Percentiles rank a stretch among this genome's conserved stretches.
phyloP scores from a whole-genome alignment of 2,888 invertebrate species.

The Trichopria drosophilae region DNA sequence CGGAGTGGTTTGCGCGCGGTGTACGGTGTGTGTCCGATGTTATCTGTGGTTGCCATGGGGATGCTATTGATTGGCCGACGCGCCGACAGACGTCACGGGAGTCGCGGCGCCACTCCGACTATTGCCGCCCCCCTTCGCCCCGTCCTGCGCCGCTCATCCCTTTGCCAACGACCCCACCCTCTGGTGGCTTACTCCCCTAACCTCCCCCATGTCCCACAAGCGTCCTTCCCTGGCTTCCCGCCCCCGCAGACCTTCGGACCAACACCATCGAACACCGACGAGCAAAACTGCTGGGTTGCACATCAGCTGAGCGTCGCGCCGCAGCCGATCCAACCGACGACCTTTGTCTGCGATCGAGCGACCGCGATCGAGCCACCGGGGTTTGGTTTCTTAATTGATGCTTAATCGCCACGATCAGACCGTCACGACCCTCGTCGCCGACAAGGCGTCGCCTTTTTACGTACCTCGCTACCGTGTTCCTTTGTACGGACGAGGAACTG shows the following conservation, averaged over 20 bases:
- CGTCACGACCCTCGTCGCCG: no score
- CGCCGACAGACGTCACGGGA: conserved; percentile 63
- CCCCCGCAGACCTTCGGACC: conserved; percentile 36
- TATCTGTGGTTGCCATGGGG: conserved; percentile 60
- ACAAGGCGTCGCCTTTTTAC: no score
- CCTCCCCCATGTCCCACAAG: conserved; percentile 34
- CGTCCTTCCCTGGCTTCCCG: conserved; percentile 26
- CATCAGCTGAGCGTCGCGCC: conserved; percentile 43
- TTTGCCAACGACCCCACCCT: conserved; percentile 35
- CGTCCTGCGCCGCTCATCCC: conserved; percentile 49
- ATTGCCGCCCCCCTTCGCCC: conserved; percentile 60
- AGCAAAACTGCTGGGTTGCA: conserved; percentile 28
- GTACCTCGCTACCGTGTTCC: no score
- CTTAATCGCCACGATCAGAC: no score
- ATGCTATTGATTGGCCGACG: conserved; percentile 59
- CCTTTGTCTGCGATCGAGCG: conserved; percentile 13
- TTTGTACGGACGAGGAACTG: no score
- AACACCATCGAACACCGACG: conserved; percentile 30
- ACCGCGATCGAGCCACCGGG: no score
- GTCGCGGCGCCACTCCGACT: conserved; percentile 62
- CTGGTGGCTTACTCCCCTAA: conserved; percentile 28
- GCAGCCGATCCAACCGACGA: conserved; percentile 23
- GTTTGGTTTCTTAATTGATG: no score
- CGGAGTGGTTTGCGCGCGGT: conserved; percentile 42
- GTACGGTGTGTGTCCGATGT: conserved; percentile 57